Evolutionary conservation across 1,140 invertebrate species (phyloP), one percentile per base, ranked within the genome.

Genomic region (Heliconius congener): DNA sequence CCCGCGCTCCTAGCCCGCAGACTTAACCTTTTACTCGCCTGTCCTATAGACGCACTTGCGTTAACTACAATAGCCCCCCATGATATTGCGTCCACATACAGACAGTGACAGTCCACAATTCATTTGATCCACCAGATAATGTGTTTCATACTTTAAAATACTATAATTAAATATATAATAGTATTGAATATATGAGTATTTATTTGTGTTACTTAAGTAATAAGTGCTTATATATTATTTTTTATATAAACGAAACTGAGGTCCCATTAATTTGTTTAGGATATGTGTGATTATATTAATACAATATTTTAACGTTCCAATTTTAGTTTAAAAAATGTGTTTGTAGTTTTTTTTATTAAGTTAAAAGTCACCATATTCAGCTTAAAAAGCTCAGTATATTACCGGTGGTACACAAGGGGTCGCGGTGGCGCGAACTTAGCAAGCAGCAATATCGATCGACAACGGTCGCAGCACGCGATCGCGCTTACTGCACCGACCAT

Each of bases 381-480:
- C 9, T 60, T 23, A 30, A 66, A 66, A 66, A 66, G 60, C 60
- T 66, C 50, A 52, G 66, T 72, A 72, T 78, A 73, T 74, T 75
- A 74, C 57, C 30, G 42, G 37, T 46, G 71, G 57, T 74, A 30
- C 60, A 66, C 80, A 83, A 77, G 71, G 83, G 80, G 85, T 86
- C 80, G 84, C 84, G 83, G 90, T 66, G 87, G 87, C 89, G 90
- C 86, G 90, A 92, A 90, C 84, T 90, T 90, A 88, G 90, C 88
- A 87, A 90, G 84, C 84, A 66, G 60, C 27, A 82, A 87, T 93
- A 93, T 94, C 91, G 92, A 94, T 93, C 92, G 87, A 80, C 83
- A 85, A 77, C 85, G 86, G 85, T 81, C 84, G 84, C 87, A 88
- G 86, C 92, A 94, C 92, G 92, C 91, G 88, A 94, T 87, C 88